Evolutionary conservation across 2,888 invertebrate genomes (phyloP), one percentile per base, ranked within the genome.

Genomic region (Muscina levida): DNA sequence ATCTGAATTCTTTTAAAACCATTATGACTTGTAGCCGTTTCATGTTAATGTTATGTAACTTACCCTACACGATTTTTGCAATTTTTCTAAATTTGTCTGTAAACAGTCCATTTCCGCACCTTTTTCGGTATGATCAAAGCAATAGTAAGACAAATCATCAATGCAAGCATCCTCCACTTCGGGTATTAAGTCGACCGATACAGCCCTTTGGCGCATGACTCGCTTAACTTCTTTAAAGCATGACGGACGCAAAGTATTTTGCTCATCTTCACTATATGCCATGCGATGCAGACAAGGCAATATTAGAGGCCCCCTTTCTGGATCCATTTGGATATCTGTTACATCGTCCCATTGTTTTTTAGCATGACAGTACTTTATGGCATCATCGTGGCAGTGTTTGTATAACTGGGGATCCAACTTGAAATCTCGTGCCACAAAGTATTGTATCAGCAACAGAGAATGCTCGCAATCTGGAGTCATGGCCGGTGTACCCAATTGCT

Each of bases 381-480:
- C 98, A 91, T 98, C 98, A 82, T 94, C 93, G 86, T 94, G 95
- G 88, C 99, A 99, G 37, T 95, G 94, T 87, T 94, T 89, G 88
- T 97, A 99, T 53, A 99, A 91, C 84, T 95, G 95, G 0, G 97
- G 96, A 90, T 98, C 98, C 59, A 98, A 91, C 86, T 96, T 97
- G 89, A 97, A 99, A 91, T 99, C 97, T 85, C 99, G 93, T 0
- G 97, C 96, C 81, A 99, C 94, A 91, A 99, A 99, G 90, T 98
- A 99, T 88, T 99, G 98, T 86, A 99, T 97, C 91, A 98, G 97
- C 77, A 99, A 92, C 53, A 99, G 92, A 8, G 97, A 95, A 82
- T 95, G 94, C 91, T 98, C 97, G 92, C 99, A 99, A 15, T 95
- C 94, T 77, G 94, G 93, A 0, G 93, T 95, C 98, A 99, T 98